A percentile compares a stretch with the other conserved stretches of the same genome.
Evolutionary conservation across 2,113 vertebrate species (phyloP).

Genomic region (Myotis brandtii): DNA sequence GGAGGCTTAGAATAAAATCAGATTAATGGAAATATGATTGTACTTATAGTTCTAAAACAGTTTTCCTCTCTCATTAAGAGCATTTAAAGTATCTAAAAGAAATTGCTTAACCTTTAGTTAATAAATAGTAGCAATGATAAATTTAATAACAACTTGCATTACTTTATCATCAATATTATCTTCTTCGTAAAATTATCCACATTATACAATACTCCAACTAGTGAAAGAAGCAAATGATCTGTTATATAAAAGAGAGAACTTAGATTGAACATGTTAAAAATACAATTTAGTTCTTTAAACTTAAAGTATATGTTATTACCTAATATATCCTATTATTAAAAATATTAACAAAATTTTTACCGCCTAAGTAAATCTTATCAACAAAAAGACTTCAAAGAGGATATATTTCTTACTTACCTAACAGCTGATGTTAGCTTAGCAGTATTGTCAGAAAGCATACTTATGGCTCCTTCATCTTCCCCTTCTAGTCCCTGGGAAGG

Average conservation of each 20-base stretch:
- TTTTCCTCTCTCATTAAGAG: background rate
- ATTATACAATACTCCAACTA: constrained; percentile 6
- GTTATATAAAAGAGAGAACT: background rate
- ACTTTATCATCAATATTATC: constrained; percentile 9
- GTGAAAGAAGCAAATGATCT: constrained; percentile 44
- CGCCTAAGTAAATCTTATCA: background rate
- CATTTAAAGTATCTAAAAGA: constrained; percentile 47
- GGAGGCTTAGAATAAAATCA: constrained; percentile 57
- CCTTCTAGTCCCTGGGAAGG: constrained; percentile 94
- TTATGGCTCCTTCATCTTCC: constrained; percentile 98
- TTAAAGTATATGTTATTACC: background rate
- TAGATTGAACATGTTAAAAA: constrained; percentile 36
- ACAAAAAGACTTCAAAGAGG: background rate
- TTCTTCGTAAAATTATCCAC: constrained; percentile 15
- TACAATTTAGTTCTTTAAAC: constrained; percentile 39
- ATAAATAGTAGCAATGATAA: background rate
- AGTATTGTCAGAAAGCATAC: constrained; percentile 99
- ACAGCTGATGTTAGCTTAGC: constrained; percentile 98
- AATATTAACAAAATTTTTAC: background rate
- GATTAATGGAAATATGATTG: constrained; percentile 41
- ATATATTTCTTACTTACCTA: constrained; percentile 87
- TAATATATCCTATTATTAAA: constrained; percentile 15
- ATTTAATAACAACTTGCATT: background rate
- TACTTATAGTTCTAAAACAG: constrained; percentile 17
- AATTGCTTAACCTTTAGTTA: constrained; percentile 10